These are phyloP conservation scores for Podarcis cretensis DNA, from an alignment of 2,113 vertebrate genomes.

Conservation along the genomic window DNA sequence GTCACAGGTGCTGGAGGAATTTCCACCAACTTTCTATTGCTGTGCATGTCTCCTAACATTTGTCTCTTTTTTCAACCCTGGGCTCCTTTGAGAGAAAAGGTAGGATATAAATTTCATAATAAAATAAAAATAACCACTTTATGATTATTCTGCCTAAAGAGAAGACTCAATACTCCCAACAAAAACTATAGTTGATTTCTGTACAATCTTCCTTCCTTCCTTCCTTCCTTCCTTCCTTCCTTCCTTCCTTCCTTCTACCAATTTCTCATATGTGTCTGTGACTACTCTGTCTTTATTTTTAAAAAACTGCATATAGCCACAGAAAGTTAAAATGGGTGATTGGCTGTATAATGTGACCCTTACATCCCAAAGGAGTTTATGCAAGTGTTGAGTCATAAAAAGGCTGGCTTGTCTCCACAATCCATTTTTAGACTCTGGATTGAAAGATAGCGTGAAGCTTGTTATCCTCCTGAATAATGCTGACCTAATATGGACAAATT, in stretches of 20 bases:
- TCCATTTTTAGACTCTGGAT: slow-evolving; percentile 32
- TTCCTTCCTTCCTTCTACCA: background rate
- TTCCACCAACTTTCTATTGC: background rate
- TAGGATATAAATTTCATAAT: no score
- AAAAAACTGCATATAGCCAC: background rate
- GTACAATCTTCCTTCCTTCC: background rate
- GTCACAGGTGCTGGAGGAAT: background rate
- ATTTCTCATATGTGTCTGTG: background rate
- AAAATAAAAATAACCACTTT: no score
- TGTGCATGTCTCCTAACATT: no score
- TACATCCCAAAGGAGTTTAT: slow-evolving; percentile 18
- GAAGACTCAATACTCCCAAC: no score
- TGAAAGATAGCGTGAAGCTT: background rate
- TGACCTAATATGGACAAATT: slow-evolving; percentile 11
- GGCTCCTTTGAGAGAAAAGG: no score
- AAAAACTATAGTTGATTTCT: no score
- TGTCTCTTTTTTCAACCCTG: no score
- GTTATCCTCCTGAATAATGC: slow-evolving; percentile 11
- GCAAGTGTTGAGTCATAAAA: slow-evolving; percentile 31
- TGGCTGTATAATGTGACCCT: background rate
- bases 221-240: no score
- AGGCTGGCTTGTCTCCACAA: slow-evolving; percentile 3
- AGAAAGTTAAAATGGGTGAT: slow-evolving; percentile 8
- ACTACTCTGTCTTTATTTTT: background rate
- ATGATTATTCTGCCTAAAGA: no score